Base-by-base conservation (phyloP, 53 echinoderm and acorn worm species). In the Crossaster papposus region DNA sequence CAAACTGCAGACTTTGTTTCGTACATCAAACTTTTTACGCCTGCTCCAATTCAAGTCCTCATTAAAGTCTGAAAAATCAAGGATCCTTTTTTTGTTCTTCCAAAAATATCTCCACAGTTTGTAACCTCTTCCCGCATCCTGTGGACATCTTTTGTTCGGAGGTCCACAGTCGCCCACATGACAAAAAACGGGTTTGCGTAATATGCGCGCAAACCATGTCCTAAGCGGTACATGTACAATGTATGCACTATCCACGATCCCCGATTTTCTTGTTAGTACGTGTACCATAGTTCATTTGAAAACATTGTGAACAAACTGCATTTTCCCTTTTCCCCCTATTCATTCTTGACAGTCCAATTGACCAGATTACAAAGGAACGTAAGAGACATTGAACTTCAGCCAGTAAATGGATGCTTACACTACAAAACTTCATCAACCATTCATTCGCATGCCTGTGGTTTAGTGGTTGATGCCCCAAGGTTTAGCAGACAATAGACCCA, bases 381-480 rank as follows among this genome's bases (percentile, higher is more conserved):
- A 6, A 68, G 68, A 68, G 68, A 68, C 68, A 74, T 35, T 74
- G 75, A 74, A 74, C 75, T 74, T 35, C 34, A 74, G 13, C 26
- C 36, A 44, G 44, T 44, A 44, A 50, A 77, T 77, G 52, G 51
- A 8, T 81, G 81, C 64, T 58, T 64, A 81, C 81, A 37, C 64
- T 64, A n/a, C 30, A 37, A 30, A 7, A 17, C 38, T 28, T 51
- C 44, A 44, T 38, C 35, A 68, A 30, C 31, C 70, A 10, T 28
- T 83, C 64, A 18, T 17, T 20, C n/a, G 37, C 70, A 83, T 70
- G 70, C 83, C 83, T 83, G 81, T 20, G 65, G 81, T 64, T n/a
- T 65, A 14, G 30, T 18, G 36, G 63, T 34, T 63, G 37, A 52
- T 83, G 24, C 26, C 24, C 71, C 83, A 68, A 83, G 71, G 83